Conservation (phyloP, 1,140 invertebrate species). For the Cardiocondyla obscurior region DNA sequence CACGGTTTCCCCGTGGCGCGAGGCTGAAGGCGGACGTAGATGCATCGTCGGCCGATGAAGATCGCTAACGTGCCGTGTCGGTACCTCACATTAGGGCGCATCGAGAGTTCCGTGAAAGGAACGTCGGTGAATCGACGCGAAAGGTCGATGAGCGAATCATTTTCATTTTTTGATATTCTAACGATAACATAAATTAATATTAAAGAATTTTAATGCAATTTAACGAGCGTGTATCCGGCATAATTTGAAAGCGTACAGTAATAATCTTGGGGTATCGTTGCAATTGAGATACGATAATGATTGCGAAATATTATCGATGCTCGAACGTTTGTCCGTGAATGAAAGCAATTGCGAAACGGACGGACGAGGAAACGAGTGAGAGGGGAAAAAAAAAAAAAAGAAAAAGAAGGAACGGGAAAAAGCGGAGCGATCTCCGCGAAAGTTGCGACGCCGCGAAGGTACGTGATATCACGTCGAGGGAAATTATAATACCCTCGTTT, state of each 20-base stretch:
- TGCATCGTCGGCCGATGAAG: slow-evolving; percentile 67
- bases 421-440: slow-evolving; percentile 20
- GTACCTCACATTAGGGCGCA: neutral
- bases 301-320: neutral
- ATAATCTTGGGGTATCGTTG: neutral
- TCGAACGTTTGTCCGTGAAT: neutral
- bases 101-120: neutral
- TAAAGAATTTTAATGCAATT: neutral
- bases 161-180: neutral
- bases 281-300: neutral
- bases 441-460: slow-evolving; percentile 42
- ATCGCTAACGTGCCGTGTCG: slow-evolving; percentile 61
- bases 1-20: slow-evolving; percentile 31
- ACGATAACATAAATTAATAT: neutral
- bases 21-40: slow-evolving; percentile 70
- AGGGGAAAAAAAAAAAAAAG: neutral
- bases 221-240: neutral
- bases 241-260: neutral
- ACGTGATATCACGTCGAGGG: slow-evolving; percentile 13
- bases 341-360: neutral
- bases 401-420: neutral
- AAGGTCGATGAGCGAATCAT: neutral
- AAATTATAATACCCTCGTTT: slow-evolving; percentile 44
- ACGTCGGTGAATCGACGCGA: neutral
- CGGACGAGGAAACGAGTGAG: neutral